Conservation (phyloP, 2,888 invertebrate genomes). For the Coelinius sp. region DNA sequence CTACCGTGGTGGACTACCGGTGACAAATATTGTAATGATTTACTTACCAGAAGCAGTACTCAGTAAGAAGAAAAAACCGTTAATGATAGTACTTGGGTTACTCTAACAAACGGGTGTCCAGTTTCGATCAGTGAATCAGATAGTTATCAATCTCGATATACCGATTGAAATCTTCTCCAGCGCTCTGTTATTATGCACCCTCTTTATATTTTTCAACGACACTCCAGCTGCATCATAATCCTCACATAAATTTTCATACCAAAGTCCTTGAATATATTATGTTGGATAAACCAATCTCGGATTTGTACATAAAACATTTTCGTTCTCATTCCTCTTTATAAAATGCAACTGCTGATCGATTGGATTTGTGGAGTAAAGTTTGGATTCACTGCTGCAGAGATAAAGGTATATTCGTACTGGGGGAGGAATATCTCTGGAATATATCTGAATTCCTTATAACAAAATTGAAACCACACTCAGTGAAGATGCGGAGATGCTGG, state of each 20-base stretch:
- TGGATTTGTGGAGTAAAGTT: background rate
- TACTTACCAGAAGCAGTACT: slow-evolving; percentile 48
- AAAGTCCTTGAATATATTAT: background rate
- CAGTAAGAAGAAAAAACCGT: background rate
- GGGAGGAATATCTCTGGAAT: slow-evolving; percentile 23
- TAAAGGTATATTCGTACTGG: slow-evolving; percentile 14
- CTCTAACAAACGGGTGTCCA: slow-evolving; percentile 65
- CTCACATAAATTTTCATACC: background rate
- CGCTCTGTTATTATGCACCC: slow-evolving; percentile 61
- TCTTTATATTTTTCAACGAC: slow-evolving; percentile 35
- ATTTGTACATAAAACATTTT: slow-evolving; percentile 10
- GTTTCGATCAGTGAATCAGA: slow-evolving; percentile 63
- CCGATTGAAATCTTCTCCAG: slow-evolving; percentile 43
- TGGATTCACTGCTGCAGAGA: slow-evolving; percentile 13
- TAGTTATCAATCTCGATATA: slow-evolving; percentile 62
- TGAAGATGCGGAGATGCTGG: slow-evolving; percentile 42
- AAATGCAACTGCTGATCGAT: slow-evolving; percentile 18
- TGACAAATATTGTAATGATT: slow-evolving; percentile 51
- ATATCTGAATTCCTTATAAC: slow-evolving; percentile 43
- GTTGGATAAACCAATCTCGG: slow-evolving; percentile 14
- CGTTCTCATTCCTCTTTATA: background rate
- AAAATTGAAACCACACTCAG: slow-evolving; percentile 39
- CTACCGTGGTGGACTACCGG: slow-evolving; percentile 41
- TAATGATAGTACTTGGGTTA: slow-evolving; percentile 63
- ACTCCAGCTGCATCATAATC: slow-evolving; percentile 8